Base-by-base conservation (phyloP, 53 echinoderm and acorn worm species). In the Zoroaster sp. region DNA sequence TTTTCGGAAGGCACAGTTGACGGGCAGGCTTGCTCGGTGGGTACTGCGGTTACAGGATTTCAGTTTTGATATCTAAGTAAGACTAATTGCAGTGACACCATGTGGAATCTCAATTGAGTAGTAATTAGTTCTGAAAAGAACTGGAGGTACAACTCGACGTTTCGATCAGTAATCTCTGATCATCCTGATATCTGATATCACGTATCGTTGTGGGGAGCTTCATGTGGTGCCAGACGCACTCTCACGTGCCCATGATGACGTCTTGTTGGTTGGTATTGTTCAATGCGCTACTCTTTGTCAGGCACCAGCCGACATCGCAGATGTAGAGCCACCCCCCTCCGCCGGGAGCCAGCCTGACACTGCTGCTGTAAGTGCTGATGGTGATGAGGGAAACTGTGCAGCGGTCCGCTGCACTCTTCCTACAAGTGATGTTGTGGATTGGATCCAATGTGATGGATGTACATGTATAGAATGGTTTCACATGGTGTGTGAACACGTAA, bases 391-490 rank as follows among this genome's bases (percentile, higher is more conserved):
- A n/a, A n/a, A n/a, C n/a, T n/a, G n/a, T n/a, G n/a, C n/a, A n/a
- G 44, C 43, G 18, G 34, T n/a, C 12, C 21, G 18, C 8, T 87
- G 87, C 34, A 35, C 46, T 11, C 8, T 11, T 18, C 87, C 87
- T 3, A 43, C 9, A 15, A n/a, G 1, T 2, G 74, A 47, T 8
- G 32, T 87, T 8, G 31, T 87, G 1, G 87, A 87, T 73, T 87
- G 87, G 87, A 39, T 72, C 30, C 87, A 87, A 36, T 87, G 87
- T 73, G 87, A 87, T 33, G 70, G 72, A 11, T 73, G 87, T n/a
- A n/a, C n/a, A n/a, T n/a, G n/a, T 51, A 8, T 40, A 15, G 33
- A 14, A 17, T 87, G 87, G 87, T 87, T 49, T 33, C 87, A 87
- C 46, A 23, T 31, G 21, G 45, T n/a, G 4, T 87, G 87, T 51